These are phyloP conservation scores for Pseudorectes ferrugineus DNA, from an alignment of 2,113 vertebrate species.

Conservation along the genomic window DNA sequence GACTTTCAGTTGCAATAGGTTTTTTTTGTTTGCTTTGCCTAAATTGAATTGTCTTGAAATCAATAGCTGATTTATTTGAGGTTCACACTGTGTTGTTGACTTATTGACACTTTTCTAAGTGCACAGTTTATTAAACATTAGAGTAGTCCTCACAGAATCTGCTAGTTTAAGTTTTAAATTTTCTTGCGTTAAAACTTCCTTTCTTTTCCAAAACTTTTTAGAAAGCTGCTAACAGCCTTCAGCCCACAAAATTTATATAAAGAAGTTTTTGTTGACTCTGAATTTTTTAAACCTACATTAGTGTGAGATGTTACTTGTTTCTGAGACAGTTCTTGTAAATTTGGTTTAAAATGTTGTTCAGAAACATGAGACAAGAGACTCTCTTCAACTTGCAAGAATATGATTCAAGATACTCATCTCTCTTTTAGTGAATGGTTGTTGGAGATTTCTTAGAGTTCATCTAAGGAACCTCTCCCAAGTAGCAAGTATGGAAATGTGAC, in stretches of 20 bases:
- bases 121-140: background rate
- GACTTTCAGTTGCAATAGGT: background rate
- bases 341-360: background rate
- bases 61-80: conserved; percentile 20
- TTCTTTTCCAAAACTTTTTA: background rate
- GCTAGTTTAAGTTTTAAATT: background rate
- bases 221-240: background rate
- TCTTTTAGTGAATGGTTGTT: background rate
- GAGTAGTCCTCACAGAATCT: background rate
- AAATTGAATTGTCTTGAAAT: conserved; percentile 9
- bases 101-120: background rate
- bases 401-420: background rate
- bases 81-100: background rate
- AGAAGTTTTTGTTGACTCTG: conserved; percentile 29
- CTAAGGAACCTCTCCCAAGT: background rate
- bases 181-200: background rate
- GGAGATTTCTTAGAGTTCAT: background rate
- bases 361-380: background rate
- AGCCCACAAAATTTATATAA: conserved; percentile 35
- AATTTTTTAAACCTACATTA: conserved; percentile 22
- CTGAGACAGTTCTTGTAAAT: conserved; percentile 25
- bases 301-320: conserved; percentile 12
- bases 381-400: background rate
- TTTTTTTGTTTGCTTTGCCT: background rate
- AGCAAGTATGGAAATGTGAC: conserved; percentile 17